Evolutionary conservation across 1,140 invertebrate genomes (phyloP).

Genomic region (Leptopilina boulardi): DNA sequence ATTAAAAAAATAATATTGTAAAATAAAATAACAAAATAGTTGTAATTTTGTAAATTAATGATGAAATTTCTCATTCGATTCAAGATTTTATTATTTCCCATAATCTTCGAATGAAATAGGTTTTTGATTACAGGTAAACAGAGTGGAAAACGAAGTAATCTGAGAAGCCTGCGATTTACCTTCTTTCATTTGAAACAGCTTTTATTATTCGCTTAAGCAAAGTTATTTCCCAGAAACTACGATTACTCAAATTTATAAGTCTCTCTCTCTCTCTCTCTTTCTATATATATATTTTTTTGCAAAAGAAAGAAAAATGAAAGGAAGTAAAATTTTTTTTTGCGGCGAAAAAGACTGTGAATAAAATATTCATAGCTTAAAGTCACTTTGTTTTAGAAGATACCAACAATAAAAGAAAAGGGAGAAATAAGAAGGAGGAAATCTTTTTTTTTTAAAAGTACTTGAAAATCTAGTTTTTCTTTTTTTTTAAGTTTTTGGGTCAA

Average conservation of each 20-base stretch:
- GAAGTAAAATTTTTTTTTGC: constrained; percentile 15
- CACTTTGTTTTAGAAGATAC: constrained; percentile 5
- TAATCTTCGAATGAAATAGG: neutral
- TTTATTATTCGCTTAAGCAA: constrained; percentile 13
- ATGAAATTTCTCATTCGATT: neutral
- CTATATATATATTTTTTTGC: neutral
- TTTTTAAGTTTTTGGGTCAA: constrained; percentile 23
- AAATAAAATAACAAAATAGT: neutral
- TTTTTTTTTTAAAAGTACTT: constrained; percentile 4
- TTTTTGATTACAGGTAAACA: constrained; percentile 27
- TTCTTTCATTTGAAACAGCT: neutral
- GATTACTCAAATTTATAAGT: constrained; percentile 10
- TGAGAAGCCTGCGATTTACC: constrained; percentile 21
- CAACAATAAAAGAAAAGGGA: constrained; percentile 12
- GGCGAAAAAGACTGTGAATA: constrained; percentile 15
- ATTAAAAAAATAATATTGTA: neutral
- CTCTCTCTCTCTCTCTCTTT: neutral
- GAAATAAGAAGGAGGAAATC: too few relatives aligned
- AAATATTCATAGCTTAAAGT: constrained; percentile 18
- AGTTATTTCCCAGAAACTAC: constrained; percentile 4
- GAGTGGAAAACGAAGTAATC: constrained; percentile 28
- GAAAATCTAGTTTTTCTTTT: neutral
- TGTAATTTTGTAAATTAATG: neutral
- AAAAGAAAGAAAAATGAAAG: neutral
- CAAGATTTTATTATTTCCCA: neutral